Evolutionary conservation across 2,888 invertebrate genomes (phyloP), one percentile per base, ranked within the genome.

Genomic region (Cerastoderma edule): DNA sequence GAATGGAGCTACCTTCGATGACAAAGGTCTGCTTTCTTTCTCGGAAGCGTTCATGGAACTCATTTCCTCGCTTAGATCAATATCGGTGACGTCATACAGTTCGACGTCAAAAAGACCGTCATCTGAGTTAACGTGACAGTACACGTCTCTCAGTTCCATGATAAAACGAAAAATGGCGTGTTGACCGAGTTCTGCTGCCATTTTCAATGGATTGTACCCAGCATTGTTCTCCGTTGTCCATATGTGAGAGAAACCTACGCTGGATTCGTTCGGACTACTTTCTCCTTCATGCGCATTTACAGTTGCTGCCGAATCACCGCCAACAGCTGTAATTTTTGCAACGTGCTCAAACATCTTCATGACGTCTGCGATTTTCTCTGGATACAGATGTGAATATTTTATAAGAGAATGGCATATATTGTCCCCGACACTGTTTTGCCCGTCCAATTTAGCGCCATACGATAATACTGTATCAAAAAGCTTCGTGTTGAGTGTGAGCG

Each of bases 371-470:
- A 63, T 53, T 50, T 83, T 83, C 13, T 85, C 83, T 0, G 85
- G 84, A 53, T 87, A 81, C 1, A 83, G 48, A 50, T 73, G 76
- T 1, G 84, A 74, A 56, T 81, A 88, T 46, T 73, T 79, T 10
- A 88, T 75, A 0, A 87, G 67, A 6, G 83, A 80, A 69, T 88
- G 86, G 53, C 84, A 81, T 2, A 85, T 70, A 50, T 84, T 88
- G 65, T 88, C 87, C 1, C 86, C 88, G 3, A 35, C 50, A 10
- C 71, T 68, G 71, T 86, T 88, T 53, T 60, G 64, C 6, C 50
- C 69, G 54, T 67, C 67, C 2, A 82, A 10, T 10, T 72, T 69
- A 16, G 83, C 83, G 8, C 80, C 78, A 54, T 76, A 69, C 8
- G 63, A 33, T 6, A 83, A 24, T 65, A 87, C 48, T 24, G 75